Base-by-base conservation (phyloP, 2,113 vertebrate species). In the Pachycephala philippinensis region DNA sequence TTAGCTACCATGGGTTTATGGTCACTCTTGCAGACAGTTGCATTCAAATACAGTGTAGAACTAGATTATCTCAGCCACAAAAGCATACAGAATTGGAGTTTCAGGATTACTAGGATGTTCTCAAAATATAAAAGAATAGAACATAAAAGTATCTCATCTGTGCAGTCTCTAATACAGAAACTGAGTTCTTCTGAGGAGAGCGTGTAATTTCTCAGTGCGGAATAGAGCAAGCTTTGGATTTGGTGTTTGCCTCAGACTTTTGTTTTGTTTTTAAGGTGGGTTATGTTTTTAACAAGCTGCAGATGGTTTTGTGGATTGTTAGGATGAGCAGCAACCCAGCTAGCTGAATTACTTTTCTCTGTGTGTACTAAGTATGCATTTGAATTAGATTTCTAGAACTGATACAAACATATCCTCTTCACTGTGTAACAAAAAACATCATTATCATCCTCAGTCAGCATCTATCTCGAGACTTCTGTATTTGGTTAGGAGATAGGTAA, bases 21-120 rank as follows among this genome's bases (percentile, higher is more conserved):
- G 72, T 95, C 63, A 79, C 75, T 94, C 45, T 90, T 95, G 56
- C 64, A 95, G 88, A 82, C 90, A 87, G 72, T 91, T 90, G 74
- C 39, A 52, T 89, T 94, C 56, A 92, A 31, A 53, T 53, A n/a
- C 52, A 83, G 45, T 39, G 19, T 71, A 50, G 23, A 89, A 95
- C 60, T 85, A 82, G 82, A 86, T 96, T 83, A 57, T 92, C 39
- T 70, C 56, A 84, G 13, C 80, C 63, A 83, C 50, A 84, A 76
- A 90, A 85, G 42, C 27, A 42, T 72, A 42, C 16, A 56, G 85
- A 81, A 87, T 26, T 89, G 17, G 75, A 68, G 45, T 28, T 90
- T 50, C 74, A 79, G 76, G 91, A 61, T 76, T 76, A 50, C 37
- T 66, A 63, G 54, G 60, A 80, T 78, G 42, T 50, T 91, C 30